Percentiles rank a stretch among this genome's conserved stretches.
Conservation (phyloP, 2,113 vertebrate species). For the Glaucidium brasilianum region DNA sequence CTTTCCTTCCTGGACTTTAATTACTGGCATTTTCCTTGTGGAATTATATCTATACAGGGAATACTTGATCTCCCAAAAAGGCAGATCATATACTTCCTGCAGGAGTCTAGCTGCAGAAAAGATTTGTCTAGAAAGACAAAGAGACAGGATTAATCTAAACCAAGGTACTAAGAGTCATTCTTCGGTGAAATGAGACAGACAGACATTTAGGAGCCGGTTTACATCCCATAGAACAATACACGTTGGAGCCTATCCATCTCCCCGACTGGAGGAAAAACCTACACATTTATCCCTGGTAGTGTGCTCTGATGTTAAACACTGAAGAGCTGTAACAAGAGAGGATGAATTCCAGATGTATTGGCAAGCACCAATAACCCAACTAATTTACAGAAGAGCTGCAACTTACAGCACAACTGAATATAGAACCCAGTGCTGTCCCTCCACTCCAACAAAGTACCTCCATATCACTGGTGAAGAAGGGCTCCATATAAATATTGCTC, state of each 20-base stretch:
- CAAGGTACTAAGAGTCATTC: not conserved
- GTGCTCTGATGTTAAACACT: not conserved
- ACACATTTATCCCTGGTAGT: not conserved
- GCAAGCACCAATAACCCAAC: not conserved
- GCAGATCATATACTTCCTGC: not conserved
- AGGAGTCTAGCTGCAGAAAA: not conserved
- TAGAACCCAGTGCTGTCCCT: rapidly evolving
- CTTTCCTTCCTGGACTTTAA: not conserved
- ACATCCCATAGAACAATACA: not conserved
- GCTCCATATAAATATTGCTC: not conserved
- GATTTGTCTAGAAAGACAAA: not conserved
- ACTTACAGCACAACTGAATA: not conserved
- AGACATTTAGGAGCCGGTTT: not conserved
- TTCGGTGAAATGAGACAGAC: not conserved
- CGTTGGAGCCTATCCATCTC: not conserved
- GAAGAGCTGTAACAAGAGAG: not conserved
- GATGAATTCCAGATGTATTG: not conserved
- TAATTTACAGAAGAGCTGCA: not conserved
- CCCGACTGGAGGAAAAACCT: not conserved
- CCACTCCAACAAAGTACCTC: not conserved
- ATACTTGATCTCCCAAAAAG: not conserved
- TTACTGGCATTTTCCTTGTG: not conserved
- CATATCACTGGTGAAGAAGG: not conserved
- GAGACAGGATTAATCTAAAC: not conserved
- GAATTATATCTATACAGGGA: not conserved